These are phyloP conservation scores for Capitella teleta DNA, from an alignment of 1,140 invertebrate species.

Conservation along the genomic window DNA sequence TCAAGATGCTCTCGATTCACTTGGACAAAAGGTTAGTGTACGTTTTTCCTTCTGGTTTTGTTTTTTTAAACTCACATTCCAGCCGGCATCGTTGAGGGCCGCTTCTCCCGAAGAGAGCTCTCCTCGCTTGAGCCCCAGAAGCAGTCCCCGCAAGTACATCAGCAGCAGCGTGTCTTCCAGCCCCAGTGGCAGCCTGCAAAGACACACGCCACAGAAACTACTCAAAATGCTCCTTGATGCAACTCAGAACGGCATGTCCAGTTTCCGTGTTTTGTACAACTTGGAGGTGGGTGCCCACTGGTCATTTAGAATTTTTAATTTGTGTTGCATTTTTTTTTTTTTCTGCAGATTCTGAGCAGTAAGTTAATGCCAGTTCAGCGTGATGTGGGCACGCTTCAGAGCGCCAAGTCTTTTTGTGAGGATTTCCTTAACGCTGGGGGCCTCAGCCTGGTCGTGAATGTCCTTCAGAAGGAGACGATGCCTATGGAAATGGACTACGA, in stretches of 20 bases:
- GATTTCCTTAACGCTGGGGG: conserved; percentile 45
- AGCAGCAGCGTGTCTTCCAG: conserved; percentile 13
- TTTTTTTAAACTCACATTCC: background rate
- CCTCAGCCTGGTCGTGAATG: conserved; percentile 39
- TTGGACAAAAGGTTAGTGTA: conserved; percentile 30
- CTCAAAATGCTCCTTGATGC: conserved; percentile 41
- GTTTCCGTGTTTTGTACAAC: conserved; percentile 47
- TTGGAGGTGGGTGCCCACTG: conserved; percentile 40
- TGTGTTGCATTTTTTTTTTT: conserved; percentile 3
- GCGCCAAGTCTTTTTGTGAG: conserved; percentile 41
- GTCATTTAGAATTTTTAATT: background rate
- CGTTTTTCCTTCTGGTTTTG: background rate
- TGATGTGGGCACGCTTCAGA: conserved; percentile 32
- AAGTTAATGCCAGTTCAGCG: conserved; percentile 43
- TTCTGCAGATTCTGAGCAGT: conserved; percentile 42
- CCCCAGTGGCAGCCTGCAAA: conserved; percentile 13
- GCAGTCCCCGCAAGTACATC: conserved; percentile 18
- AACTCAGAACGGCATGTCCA: conserved; percentile 37
- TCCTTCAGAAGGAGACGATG: conserved; percentile 44
- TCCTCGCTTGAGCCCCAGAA: background rate
- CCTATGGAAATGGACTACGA: conserved; percentile 44
- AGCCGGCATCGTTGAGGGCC: background rate
- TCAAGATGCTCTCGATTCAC: conserved; percentile 41
- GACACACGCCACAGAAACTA: conserved; percentile 25
- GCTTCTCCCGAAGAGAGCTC: background rate